These are phyloP conservation scores for Sminthurides aquaticus DNA, from an alignment of 2,888 invertebrate genomes.

Conservation along the genomic window DNA sequence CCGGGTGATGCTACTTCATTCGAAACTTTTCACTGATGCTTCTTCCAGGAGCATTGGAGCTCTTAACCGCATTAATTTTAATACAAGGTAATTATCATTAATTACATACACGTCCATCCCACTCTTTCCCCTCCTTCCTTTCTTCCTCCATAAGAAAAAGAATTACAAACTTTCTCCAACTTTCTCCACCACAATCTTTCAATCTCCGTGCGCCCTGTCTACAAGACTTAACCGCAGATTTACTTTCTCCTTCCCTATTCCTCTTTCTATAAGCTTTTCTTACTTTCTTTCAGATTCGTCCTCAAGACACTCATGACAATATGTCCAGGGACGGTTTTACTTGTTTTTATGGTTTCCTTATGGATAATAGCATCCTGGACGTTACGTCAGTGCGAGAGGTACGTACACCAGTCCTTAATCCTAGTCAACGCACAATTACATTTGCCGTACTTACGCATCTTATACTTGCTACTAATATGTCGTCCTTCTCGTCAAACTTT, in stretches of 20 bases:
- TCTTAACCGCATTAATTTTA: constrained; percentile 97
- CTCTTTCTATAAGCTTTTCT: too few species aligned
- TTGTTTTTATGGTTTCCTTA: constrained; percentile 97
- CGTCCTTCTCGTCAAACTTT: constrained; percentile 10
- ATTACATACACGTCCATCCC: background rate
- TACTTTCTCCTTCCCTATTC: too few species aligned
- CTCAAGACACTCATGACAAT: constrained; percentile 99
- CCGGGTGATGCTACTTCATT: constrained; percentile 98
- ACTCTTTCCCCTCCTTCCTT: too few species aligned
- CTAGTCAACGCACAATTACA: too few species aligned
- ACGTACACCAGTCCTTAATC: too few species aligned
- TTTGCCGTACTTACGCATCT: too few species aligned
- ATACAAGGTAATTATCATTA: constrained; percentile 57
- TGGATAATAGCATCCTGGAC: constrained; percentile 99
- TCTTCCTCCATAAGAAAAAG: too few species aligned
- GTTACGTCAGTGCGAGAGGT: constrained; percentile 97
- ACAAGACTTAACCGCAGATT: too few species aligned
- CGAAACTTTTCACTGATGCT: constrained; percentile 98
- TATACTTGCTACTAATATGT: background rate
- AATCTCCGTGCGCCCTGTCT: too few species aligned
- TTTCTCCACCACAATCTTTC: too few species aligned
- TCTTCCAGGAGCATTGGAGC: constrained; percentile 90
- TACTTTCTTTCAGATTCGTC: constrained; percentile 60
- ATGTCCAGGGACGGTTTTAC: constrained; percentile 92
- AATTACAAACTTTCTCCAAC: too few species aligned